Evolutionary conservation across 2,888 invertebrate genomes (phyloP), one percentile per base, ranked within the genome.

Genomic region (Parascotia fuliginaria): DNA sequence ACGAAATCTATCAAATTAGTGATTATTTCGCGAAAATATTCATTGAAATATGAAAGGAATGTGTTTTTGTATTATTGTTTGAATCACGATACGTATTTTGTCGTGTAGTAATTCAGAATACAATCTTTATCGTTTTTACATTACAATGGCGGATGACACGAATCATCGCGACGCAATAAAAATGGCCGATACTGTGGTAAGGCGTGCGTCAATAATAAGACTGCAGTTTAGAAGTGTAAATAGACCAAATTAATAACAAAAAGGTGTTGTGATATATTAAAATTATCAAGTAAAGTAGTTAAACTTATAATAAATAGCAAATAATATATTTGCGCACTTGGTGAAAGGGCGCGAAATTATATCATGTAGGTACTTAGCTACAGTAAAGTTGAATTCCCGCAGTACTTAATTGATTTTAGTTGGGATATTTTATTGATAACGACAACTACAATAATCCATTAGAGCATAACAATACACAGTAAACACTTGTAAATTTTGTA

Each of bases 141-240:
- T 84, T 84, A 77, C 87, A 92, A 92, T 92, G 92, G 92, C 92
- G 92, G 92, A 89, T 91, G 91, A 90, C 92, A 92, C 90, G 90
- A 92, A 87, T 86, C 89, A 86, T 88, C 90, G 84, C 88, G 88
- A 89, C 90, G 90, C 89, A 92, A 92, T 91, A 90, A 92, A 92
- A 85, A 92, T 92, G 92, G 92, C 91, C 91, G 91, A 89, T 89
- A 70, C 82, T 79, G 83, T 81, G 92, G 92, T 92, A 92, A 91
- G 91, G 91, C 91, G 89, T 87, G 90, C 89, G 89, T 89, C 89
- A 87, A 84, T 81, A 82, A 62, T 77, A 77, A 65, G 76, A 79
- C 73, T 77, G 74, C 74, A 77, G 73, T 73, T n/a, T 71, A 60
- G 57, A 60, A 55, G 70, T 78, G 70, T 68, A 67, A 71, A 65